Base-by-base conservation (phyloP, 2,113 vertebrate species). In the Cryptomyrus ogoouensis region DNA sequence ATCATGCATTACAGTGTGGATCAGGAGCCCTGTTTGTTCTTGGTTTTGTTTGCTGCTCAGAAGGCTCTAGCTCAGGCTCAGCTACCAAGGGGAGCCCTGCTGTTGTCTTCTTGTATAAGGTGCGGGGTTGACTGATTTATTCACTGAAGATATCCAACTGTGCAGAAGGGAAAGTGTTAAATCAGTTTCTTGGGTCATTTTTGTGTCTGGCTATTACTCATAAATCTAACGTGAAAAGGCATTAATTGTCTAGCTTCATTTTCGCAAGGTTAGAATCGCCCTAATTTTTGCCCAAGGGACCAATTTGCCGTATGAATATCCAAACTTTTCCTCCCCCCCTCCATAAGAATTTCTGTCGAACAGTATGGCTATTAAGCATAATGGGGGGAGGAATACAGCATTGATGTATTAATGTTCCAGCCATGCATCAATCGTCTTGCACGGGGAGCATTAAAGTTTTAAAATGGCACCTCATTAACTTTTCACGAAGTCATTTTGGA, bases 371-470 rank as follows among this genome's bases (percentile, higher is more conserved):
- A 35, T 87, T 31, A 31, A 87, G n/a, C 44, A 35, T 87, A 35
- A 49, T 53, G n/a, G n/a, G 44, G 15, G 87, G 31, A 39, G 35
- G 5, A 0, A 58, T 88, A 19, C 35, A 58, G 31, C 87, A 6
- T 31, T 53, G 87, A 66, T 88, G 21, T n/a, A 70, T 89, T 80
- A 27, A 80, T 80, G 46, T 80, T 89, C 70, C n/a, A 0, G 35
- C 47, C 46, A 27, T 52, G 24, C 49, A 52, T 87, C 44, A 49
- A 24, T 52, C 49, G 17, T 53, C 49, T 53, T 46, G 21, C 44
- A 12, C 19, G 6, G 35, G 66, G 88, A 24, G 66, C 88, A 77
- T 88, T 74, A 77, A 88, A 70, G 88, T 88, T 88, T 88, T 70
- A 70, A 88, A 74, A 58, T 50, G 44, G 42, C 58, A 50, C 42